These are phyloP conservation scores for Hucho hucho DNA, from an alignment of 2,113 vertebrate species.

Conservation along the genomic window DNA sequence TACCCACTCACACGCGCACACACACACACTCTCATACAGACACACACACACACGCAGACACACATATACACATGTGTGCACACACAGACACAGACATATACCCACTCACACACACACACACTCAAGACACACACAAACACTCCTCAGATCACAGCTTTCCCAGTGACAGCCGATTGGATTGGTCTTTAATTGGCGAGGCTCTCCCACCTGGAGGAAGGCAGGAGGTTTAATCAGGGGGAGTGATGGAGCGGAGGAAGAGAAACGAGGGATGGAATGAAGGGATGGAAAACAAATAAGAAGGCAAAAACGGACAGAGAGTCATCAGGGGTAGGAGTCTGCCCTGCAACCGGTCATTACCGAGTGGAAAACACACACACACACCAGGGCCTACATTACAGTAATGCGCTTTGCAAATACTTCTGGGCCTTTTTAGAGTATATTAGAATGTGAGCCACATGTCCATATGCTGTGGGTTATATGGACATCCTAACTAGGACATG, in stretches of 20 bases:
- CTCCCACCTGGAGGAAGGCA: conserved; percentile 69
- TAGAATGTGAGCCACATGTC: conserved; percentile 47
- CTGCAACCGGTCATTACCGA: conserved; percentile 23
- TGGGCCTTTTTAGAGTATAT: conserved; percentile 66
- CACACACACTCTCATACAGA: background rate
- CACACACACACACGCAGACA: conserved; percentile 27
- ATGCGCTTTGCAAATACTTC: conserved; percentile 57
- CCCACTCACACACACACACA: conserved; percentile 74
- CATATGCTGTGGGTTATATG: conserved; percentile 12
- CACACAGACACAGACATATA: conserved; percentile 66
- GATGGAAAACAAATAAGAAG: conserved; percentile 61
- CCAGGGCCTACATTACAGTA: conserved; percentile 48
- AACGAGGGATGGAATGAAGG: conserved; percentile 23
- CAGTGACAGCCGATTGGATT: conserved; percentile 91
- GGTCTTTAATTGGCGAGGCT: conserved; percentile 79
- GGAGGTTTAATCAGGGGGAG: conserved; percentile 70
- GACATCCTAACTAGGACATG: no score
- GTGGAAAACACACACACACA: conserved; percentile 8
- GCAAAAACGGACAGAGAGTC: conserved; percentile 38
- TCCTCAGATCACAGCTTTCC: conserved; percentile 85
- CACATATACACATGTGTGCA: background rate
- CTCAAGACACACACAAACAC: conserved; percentile 78
- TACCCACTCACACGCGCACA: background rate
- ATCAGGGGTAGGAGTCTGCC: conserved; percentile 30
- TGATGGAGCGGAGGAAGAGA: conserved; percentile 63